A percentile compares a stretch with the other conserved stretches of the same genome.
Conservation (phyloP, 2,113 vertebrate genomes). For the Takifugu flavidus region DNA sequence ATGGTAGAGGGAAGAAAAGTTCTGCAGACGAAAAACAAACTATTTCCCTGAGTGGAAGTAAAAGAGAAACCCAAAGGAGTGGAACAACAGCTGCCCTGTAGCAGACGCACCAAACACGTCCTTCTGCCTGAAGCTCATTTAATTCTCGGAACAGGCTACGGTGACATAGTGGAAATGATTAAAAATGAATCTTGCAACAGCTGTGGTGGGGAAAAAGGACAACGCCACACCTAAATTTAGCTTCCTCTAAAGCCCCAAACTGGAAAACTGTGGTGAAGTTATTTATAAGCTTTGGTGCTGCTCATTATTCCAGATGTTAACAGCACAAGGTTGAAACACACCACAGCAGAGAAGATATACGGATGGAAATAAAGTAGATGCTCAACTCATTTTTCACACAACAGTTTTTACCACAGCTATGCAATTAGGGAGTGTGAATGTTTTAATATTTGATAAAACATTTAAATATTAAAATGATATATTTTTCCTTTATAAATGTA, state of each 20-base stretch:
- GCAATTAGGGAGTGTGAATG: too few relatives aligned
- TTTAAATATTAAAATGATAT: too few relatives aligned
- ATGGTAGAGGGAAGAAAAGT: conserved; percentile 14
- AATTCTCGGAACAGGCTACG: conserved; percentile 40
- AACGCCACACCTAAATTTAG: conserved; percentile 20
- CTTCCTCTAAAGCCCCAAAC: not conserved
- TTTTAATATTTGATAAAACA: too few relatives aligned
- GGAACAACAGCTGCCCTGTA: conserved; percentile 49
- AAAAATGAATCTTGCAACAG: conserved; percentile 25
- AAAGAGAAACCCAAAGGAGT: conserved; percentile 18
- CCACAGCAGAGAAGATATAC: not conserved
- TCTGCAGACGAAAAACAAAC: conserved; percentile 14
- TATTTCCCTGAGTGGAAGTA: conserved; percentile 19
- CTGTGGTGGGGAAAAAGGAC: conserved; percentile 8
- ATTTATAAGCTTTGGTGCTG: too few relatives aligned
- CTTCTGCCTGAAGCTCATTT: conserved; percentile 54
- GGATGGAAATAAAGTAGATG: too few relatives aligned
- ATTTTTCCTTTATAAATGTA: too few relatives aligned
- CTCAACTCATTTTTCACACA: too few relatives aligned
- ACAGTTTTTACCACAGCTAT: too few relatives aligned
- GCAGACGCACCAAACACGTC: conserved; percentile 34
- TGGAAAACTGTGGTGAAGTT: too few relatives aligned
- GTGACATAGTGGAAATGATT: conserved; percentile 61
- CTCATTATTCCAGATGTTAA: too few relatives aligned
- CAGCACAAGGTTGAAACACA: not conserved